Percentiles rank a stretch among this genome's conserved stretches.
Evolutionary conservation across 2,797 vertebrate species (phyloP).

Genomic region (Macropus fuliginosus): DNA sequence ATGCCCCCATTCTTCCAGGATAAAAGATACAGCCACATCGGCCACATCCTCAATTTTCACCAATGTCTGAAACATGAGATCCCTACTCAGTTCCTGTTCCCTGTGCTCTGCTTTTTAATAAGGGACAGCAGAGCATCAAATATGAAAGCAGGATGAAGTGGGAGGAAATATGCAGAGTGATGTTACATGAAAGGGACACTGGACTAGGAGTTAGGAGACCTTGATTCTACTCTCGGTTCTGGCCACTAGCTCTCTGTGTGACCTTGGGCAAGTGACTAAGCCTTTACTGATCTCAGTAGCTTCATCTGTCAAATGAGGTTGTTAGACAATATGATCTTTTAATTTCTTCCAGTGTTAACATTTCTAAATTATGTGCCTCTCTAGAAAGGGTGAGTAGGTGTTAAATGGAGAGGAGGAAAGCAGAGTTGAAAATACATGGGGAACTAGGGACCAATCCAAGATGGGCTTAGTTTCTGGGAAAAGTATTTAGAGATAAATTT

Average conservation of each 20-base stretch:
- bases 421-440: background rate
- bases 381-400: background rate
- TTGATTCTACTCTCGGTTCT: background rate
- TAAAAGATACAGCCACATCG: constrained; percentile 78
- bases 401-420: background rate
- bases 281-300: background rate
- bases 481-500: constrained; percentile 7
- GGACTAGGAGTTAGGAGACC: background rate
- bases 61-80: constrained; percentile 78
- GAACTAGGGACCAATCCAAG: background rate
- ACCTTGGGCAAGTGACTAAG: background rate
- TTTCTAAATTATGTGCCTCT: background rate
- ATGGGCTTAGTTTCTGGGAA: background rate
- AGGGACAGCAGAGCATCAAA: constrained; percentile 33
- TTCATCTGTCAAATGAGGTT: background rate
- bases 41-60: constrained; percentile 79
- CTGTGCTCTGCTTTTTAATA: constrained; percentile 35
- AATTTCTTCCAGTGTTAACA: background rate
- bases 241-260: background rate
- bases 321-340: background rate
- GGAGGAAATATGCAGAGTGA: background rate
- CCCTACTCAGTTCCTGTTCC: constrained; percentile 66
- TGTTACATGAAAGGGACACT: background rate
- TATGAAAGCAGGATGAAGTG: constrained; percentile 19
- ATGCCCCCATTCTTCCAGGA: constrained; percentile 79